A percentile compares a stretch with the other conserved stretches of the same genome.
Evolutionary conservation across 2,888 invertebrate species (phyloP).

Genomic region (Drosophila conformis): DNA sequence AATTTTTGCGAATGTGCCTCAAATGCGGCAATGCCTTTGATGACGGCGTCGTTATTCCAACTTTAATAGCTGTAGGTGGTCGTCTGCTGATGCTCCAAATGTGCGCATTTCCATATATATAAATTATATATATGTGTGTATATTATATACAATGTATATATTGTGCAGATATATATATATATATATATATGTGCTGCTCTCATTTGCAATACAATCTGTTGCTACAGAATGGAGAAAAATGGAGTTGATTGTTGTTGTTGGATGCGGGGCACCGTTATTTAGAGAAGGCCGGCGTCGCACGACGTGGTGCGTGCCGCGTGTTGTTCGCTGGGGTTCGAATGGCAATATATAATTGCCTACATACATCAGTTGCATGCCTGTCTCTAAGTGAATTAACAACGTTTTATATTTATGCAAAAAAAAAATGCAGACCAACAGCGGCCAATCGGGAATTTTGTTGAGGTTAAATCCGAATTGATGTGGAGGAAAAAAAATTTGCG

Average conservation of each 20-base stretch:
- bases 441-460: conserved; percentile 40
- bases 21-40: conserved; percentile 8
- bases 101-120: conserved; percentile 7
- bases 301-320: conserved; percentile 58
- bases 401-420: not conserved
- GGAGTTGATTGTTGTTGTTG: conserved; percentile 12
- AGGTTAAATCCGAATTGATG: conserved; percentile 59
- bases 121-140: not conserved
- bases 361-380: not conserved
- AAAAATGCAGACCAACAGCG: not conserved
- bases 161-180: not conserved
- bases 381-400: not conserved
- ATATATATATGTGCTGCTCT: not conserved
- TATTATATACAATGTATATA: not conserved
- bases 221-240: not conserved
- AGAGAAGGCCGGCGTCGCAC: conserved; percentile 47
- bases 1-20: conserved; percentile 23
- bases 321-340: not conserved
- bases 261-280: conserved; percentile 1
- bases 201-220: conserved; percentile 14
- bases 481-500: conserved; percentile 56
- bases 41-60: conserved; percentile 23
- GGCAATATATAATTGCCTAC: not conserved
- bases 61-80: conserved; percentile 6
- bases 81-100: conserved; percentile 11